Percentiles rank a stretch among this genome's conserved stretches.
Conservation (phyloP, 2,797 vertebrate species). For the Acanthurus lineatus region DNA sequence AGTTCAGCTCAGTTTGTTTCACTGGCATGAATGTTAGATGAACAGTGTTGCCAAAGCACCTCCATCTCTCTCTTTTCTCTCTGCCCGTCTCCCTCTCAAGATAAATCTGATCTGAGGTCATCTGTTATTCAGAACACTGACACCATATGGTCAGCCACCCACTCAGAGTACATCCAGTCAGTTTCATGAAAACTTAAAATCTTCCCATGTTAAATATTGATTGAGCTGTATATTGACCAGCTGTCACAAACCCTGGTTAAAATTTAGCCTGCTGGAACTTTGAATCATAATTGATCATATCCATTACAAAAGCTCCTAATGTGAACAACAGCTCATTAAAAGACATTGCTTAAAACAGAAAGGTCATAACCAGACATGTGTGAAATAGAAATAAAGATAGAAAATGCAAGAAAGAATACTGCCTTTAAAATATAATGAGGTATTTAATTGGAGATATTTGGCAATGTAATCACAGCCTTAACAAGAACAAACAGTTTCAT, state of each 20-base stretch:
- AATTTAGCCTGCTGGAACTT: conserved; percentile 53
- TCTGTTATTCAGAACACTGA: conserved; percentile 82
- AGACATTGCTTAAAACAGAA: background rate
- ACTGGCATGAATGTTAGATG: conserved; percentile 75
- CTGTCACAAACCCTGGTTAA: conserved; percentile 62
- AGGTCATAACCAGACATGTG: conserved; percentile 3
- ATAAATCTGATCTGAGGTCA: conserved; percentile 82
- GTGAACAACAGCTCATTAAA: conserved; percentile 8
- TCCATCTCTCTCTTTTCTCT: conserved; percentile 56
- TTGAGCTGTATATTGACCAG: conserved; percentile 55
- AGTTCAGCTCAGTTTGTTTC: conserved; percentile 64
- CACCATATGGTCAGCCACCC: conserved; percentile 81
- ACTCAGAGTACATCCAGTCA: conserved; percentile 70
- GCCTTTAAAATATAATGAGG: background rate
- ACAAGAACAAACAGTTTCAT: background rate
- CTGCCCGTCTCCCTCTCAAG: conserved; percentile 59
- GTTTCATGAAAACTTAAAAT: conserved; percentile 80
- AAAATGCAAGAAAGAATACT: background rate
- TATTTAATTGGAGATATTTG: background rate
- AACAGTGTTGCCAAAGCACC: conserved; percentile 69
- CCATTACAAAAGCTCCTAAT: conserved; percentile 24
- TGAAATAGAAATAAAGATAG: background rate
- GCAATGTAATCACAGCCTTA: background rate
- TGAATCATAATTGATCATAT: conserved; percentile 43
- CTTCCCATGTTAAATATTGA: conserved; percentile 80